These are phyloP conservation scores for Dufourea novaeangliae DNA, from an alignment of 1,140 invertebrate species.

Conservation along the genomic window DNA sequence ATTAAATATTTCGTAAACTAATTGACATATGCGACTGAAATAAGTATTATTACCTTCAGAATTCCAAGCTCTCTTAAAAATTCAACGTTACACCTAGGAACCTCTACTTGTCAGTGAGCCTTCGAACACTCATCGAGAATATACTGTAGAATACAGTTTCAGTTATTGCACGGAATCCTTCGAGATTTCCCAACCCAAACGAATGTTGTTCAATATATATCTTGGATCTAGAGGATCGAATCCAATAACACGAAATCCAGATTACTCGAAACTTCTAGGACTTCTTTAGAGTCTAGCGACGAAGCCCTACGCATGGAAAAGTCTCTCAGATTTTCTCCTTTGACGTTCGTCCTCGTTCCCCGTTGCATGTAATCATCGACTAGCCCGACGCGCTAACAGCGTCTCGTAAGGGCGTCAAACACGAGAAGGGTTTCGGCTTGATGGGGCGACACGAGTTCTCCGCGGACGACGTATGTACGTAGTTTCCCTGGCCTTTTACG, in stretches of 20 bases:
- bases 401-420: slow-evolving; percentile 51
- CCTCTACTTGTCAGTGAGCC: too few species aligned
- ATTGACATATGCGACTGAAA: too few species aligned
- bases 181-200: too few species aligned
- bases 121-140: too few species aligned
- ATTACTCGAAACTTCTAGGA: neutral
- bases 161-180: too few species aligned
- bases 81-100: too few species aligned
- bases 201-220: neutral
- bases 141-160: too few species aligned
- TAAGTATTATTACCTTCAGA: too few species aligned
- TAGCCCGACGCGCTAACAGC: neutral
- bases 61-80: too few species aligned
- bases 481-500: slow-evolving; percentile 17
- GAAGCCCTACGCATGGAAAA: neutral
- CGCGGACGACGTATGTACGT: neutral
- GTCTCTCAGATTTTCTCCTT: neutral
- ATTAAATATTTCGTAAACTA: too few species aligned
- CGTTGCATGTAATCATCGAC: neutral
- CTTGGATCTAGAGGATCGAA: neutral
- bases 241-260: neutral
- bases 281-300: neutral
- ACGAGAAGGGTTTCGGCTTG: slow-evolving; percentile 58
- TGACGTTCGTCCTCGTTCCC: slow-evolving; percentile 8
- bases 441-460: slow-evolving; percentile 33